Conservation (phyloP, 2,888 invertebrate species). For the Cephus spinipes region DNA sequence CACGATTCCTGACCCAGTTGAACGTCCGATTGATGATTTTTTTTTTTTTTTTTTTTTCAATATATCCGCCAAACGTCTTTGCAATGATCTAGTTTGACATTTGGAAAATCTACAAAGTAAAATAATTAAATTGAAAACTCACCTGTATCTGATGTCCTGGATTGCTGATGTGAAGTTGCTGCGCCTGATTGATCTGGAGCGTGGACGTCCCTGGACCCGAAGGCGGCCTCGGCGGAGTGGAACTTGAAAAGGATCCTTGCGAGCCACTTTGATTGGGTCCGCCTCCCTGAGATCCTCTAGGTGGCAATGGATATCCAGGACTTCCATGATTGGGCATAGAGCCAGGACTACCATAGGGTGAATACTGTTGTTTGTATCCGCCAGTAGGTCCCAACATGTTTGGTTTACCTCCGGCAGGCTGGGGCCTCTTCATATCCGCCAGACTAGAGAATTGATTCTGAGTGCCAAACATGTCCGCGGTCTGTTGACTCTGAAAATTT, state of each 20-base stretch:
- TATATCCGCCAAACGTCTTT: not conserved
- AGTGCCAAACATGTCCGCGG: slow-evolving; percentile 51
- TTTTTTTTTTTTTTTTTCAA: not conserved
- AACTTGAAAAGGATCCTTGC: slow-evolving; percentile 66
- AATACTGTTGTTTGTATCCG: slow-evolving; percentile 74
- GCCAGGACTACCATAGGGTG: slow-evolving; percentile 76
- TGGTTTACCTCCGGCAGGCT: slow-evolving; percentile 59
- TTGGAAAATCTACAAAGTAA: not conserved
- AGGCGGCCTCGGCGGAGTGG: slow-evolving; percentile 69
- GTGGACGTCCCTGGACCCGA: slow-evolving; percentile 71
- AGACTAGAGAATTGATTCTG: slow-evolving; percentile 54
- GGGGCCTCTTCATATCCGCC: slow-evolving; percentile 66
- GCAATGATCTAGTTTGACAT: not conserved
- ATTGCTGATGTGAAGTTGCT: slow-evolving; percentile 88
- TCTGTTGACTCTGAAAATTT: slow-evolving; percentile 33
- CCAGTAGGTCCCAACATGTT: slow-evolving; percentile 59
- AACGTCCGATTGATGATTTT: not conserved
- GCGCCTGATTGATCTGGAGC: slow-evolving; percentile 88
- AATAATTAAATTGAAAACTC: not conserved
- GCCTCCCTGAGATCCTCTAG: slow-evolving; percentile 61
- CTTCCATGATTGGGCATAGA: slow-evolving; percentile 71
- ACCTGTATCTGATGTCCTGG: slow-evolving; percentile 87
- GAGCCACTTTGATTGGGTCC: slow-evolving; percentile 63
- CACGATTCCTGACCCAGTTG: not conserved
- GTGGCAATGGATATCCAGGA: slow-evolving; percentile 68